Conservation (phyloP, 2,113 vertebrate genomes). For the Eulacestoma nigropectus region DNA sequence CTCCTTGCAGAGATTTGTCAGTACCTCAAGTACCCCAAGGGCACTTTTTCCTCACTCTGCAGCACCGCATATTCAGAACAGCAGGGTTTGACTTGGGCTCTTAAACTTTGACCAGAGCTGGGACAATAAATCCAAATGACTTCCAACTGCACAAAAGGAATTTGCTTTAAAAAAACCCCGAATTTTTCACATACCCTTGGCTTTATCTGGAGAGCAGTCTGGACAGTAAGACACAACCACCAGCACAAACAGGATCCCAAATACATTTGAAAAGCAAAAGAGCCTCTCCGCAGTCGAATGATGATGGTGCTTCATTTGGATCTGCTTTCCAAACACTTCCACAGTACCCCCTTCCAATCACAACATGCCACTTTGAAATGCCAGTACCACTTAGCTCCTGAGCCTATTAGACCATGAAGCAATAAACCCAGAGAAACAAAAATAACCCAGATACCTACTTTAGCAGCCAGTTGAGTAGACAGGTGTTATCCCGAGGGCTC, state of each 20-base stretch:
- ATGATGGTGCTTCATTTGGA: background rate
- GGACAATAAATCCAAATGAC: background rate
- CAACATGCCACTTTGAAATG: slow-evolving; percentile 57
- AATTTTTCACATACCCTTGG: slow-evolving; percentile 39
- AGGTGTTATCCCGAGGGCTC: slow-evolving; percentile 20
- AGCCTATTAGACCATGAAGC: slow-evolving; percentile 43
- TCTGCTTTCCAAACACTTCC: slow-evolving; percentile 53
- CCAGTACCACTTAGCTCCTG: slow-evolving; percentile 46
- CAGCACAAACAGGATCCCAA: slow-evolving; percentile 19
- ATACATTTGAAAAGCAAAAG: slow-evolving; percentile 1
- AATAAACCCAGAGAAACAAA: slow-evolving; percentile 22
- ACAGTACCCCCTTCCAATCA: slow-evolving; percentile 45
- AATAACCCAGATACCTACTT: slow-evolving; percentile 56
- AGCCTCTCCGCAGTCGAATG: background rate
- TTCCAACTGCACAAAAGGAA: background rate
- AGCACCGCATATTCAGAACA: background rate
- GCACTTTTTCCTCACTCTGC: background rate
- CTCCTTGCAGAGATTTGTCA: background rate
- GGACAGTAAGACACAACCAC: slow-evolving; percentile 21
- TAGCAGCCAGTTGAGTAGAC: background rate
- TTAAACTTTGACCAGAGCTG: background rate
- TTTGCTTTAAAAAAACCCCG: background rate
- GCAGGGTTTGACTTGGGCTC: background rate
- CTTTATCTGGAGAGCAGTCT: slow-evolving; percentile 24
- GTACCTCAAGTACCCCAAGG: background rate